These are phyloP conservation scores for Charanyca ferruginea DNA, from an alignment of 2,888 invertebrate species.

Conservation along the genomic window DNA sequence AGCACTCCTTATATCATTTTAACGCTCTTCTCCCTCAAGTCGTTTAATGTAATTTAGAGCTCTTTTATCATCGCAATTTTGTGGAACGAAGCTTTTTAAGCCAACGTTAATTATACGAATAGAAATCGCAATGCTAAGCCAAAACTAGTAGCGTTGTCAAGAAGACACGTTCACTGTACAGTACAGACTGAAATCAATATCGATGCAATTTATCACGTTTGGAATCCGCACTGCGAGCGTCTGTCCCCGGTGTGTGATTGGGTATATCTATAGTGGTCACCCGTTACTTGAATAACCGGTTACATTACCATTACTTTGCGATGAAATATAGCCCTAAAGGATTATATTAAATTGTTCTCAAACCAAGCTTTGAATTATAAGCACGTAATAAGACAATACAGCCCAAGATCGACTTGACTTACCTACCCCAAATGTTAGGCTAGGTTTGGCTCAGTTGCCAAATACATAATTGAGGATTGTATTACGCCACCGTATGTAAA, in stretches of 20 bases:
- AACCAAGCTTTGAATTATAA: conserved; percentile 27
- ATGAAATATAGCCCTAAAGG: conserved; percentile 28
- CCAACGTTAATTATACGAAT: neutral
- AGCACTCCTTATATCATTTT: conserved; percentile 44
- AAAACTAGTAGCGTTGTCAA: conserved; percentile 28
- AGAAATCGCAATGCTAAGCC: conserved; percentile 2
- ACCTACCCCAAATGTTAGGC: conserved; percentile 17
- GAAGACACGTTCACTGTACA: conserved; percentile 25
- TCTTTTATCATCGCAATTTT: conserved; percentile 30
- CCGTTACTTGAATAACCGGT: conserved; percentile 51
- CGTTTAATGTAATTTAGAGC: conserved; percentile 44
- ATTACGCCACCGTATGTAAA: conserved; percentile 36
- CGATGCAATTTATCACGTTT: conserved; percentile 55
- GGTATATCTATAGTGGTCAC: conserved; percentile 50
- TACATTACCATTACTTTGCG: conserved; percentile 34
- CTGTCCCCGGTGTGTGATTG: conserved; percentile 57
- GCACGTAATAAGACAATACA: conserved; percentile 17
- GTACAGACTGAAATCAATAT: conserved; percentile 54
- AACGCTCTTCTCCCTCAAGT: conserved; percentile 32
- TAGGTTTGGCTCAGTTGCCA: too few species aligned
- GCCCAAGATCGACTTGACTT: conserved; percentile 14
- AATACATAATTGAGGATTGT: conserved; percentile 37
- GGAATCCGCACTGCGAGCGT: conserved; percentile 47
- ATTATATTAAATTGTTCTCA: conserved; percentile 29
- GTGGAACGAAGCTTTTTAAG: conserved; percentile 9